Evolutionary conservation across 2,888 invertebrate species (phyloP), one percentile per base, ranked within the genome.

Genomic region (Drymonia ruficornis): DNA sequence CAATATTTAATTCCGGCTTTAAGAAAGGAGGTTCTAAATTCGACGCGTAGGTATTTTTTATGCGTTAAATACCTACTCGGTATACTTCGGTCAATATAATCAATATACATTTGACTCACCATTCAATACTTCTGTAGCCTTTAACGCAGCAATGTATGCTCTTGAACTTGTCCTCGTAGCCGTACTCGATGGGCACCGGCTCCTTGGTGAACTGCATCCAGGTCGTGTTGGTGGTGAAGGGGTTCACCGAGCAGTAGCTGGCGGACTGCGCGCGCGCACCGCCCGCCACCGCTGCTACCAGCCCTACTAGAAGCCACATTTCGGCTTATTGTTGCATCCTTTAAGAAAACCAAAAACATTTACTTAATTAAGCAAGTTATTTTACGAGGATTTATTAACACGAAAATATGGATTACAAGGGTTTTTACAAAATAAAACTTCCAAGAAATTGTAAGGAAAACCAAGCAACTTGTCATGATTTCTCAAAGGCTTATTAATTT

Each of bases 91-190:
- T 23, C 23, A 23, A n/a, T 23, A 23, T 23, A 23, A n/a, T 13
- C 3, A 36, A 0, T 12, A 9, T 36, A n/a, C 11, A 36, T 36
- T 36, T 13, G 5, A 93, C 95, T 94, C 74, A 96, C 96, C 96
- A 96, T 93, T 96, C 96, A 69, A 96, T 96, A 82, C 96, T 96
- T 60, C 96, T 89, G 80, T 96, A 96, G 61, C 95, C 96, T 74
- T 95, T 94, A 52, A 96, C 95, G 80, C 96, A 96, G 85, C 96
- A 96, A 80, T 96, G 96, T 46, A 96, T 94, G 61, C 95, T 95
- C 82, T 96, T 96, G 89, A 96, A 96, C 59, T 94, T 93, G 55
- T 94, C 94, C 56, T 94, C 93, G 68, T 95, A 94, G 12, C 95
- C 96, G 80, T 94, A 96, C 73, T 96, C 96, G 64, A 87, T 87